Evolutionary conservation across 2,888 invertebrate species (phyloP).

Genomic region (Leucophora obtusa): DNA sequence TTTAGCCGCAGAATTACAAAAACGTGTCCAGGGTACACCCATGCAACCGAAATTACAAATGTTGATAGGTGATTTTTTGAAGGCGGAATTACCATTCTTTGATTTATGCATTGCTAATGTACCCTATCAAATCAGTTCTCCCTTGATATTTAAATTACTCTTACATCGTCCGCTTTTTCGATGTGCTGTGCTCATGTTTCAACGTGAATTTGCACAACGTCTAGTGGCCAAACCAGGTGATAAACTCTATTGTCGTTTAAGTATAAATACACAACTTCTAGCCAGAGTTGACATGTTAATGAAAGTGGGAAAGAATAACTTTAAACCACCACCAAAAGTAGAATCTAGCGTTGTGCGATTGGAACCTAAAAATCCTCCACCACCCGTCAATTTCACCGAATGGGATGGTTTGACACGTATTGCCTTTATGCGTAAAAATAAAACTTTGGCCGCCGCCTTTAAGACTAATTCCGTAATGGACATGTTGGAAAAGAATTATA

Average conservation of each 20-base stretch:
- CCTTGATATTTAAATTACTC: slow-evolving; percentile 95
- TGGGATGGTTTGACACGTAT: slow-evolving; percentile 99
- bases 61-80: slow-evolving; percentile 95
- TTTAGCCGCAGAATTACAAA: slow-evolving; percentile 97
- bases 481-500: slow-evolving; percentile 94
- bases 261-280: slow-evolving; percentile 96
- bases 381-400: slow-evolving; percentile 96
- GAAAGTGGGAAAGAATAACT: slow-evolving; percentile 99
- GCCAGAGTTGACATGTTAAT: slow-evolving; percentile 97
- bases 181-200: slow-evolving; percentile 99
- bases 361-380: slow-evolving; percentile 98
- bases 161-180: slow-evolving; percentile 91
- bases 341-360: slow-evolving; percentile 98
- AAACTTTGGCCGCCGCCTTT: slow-evolving; percentile 94
- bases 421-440: slow-evolving; percentile 97
- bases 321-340: slow-evolving; percentile 98
- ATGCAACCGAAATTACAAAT: slow-evolving; percentile 94
- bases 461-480: slow-evolving; percentile 90
- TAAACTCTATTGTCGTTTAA: slow-evolving; percentile 96
- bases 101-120: slow-evolving; percentile 99
- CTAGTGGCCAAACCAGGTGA: slow-evolving; percentile 98
- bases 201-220: slow-evolving; percentile 98
- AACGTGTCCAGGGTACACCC: slow-evolving; percentile 94
- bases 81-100: slow-evolving; percentile 96
- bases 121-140: slow-evolving; percentile 98